Base-by-base conservation (phyloP, 2,888 invertebrate genomes). In the Folsomia manolachei region DNA sequence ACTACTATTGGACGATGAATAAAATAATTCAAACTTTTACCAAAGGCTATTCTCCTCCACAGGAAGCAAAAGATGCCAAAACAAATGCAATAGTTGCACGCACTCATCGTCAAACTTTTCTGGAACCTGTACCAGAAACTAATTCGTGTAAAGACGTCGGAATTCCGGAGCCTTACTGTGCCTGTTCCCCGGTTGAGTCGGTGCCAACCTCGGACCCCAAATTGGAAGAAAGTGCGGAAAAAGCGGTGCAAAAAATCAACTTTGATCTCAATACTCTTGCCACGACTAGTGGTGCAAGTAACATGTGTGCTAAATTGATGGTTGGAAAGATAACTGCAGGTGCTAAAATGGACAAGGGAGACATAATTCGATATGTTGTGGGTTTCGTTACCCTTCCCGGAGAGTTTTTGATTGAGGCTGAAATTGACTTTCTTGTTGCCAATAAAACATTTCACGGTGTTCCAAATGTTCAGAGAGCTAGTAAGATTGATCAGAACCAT, bases 321-420 rank as follows among this genome's bases (percentile, higher is more conserved):
- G 26, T 25, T 11, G n/a, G n/a, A 63, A 63, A 63, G 21, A 25
- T 63, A 25, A 27, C 27, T 2, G 63, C 63, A 11, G 63, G 63
- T 25, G 63, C 63, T 25, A n/a, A 25, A 27, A 63, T 63, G 27
- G 26, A 63, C 19, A 27, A 25, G 19, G 9, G 1, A 14, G 2
- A 1, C 14, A 27, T 26, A 19, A 26, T 27, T 4, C 23, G 63
- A 4, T 63, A 63, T 26, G 27, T 63, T 63, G 63, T 63, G n/a
- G 63, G 27, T 4, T 63, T 63, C 27, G 27, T 63, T 25, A 63
- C 63, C 2, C 2, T 63, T 27, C 63, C 63, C 7, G 63, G 63
- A 27, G 63, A 63, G 7, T 63, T 63, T 63, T 18, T 63, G 18
- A 7, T 63, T 11, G 63, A 63, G 19, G 63, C 63, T n/a, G 63